A percentile compares a stretch with the other conserved stretches of the same genome.
These are phyloP conservation scores for Diadema setosum DNA, from an alignment of 35 echinoderm and acorn worm species.

Conservation along the genomic window DNA sequence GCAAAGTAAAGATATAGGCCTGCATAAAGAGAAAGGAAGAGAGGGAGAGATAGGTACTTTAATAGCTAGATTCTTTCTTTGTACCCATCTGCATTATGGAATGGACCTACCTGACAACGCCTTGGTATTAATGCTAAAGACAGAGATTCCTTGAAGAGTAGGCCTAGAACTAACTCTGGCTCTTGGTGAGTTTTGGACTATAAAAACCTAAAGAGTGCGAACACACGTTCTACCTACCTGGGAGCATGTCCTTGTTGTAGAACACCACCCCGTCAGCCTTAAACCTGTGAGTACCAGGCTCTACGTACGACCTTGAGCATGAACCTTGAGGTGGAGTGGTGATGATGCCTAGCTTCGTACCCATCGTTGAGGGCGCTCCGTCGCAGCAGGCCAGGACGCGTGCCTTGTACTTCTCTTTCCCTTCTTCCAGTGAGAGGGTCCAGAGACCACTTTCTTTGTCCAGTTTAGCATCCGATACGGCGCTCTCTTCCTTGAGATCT, in stretches of 20 bases:
- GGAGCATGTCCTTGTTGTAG: constrained; percentile 32
- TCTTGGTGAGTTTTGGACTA: background rate
- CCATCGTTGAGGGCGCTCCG: background rate
- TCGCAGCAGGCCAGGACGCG: constrained; percentile 14
- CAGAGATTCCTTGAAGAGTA: background rate
- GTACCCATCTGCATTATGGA: no score
- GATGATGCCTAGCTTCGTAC: constrained; percentile 5
- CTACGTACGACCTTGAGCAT: constrained; percentile 10
- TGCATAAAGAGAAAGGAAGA: no score
- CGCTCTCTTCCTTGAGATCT: constrained; percentile 5
- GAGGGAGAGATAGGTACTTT: no score
- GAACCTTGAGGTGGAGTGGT: constrained; percentile 3
- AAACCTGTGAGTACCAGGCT: constrained; percentile 29
- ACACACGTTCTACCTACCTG: constrained; percentile 3
- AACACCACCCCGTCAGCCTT: constrained; percentile 27
- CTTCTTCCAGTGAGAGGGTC: background rate
- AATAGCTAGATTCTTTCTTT: no score
- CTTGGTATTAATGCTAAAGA: no score
- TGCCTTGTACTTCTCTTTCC: background rate
- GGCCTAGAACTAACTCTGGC: background rate
- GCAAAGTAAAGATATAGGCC: no score
- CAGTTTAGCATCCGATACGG: background rate
- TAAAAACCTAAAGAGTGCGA: background rate
- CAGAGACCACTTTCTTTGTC: constrained; percentile 25
- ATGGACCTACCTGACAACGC: no score